phyloP scores from a whole-genome alignment of 2,113 vertebrate genomes.

The Pelvicachromis taeniatus region DNA sequence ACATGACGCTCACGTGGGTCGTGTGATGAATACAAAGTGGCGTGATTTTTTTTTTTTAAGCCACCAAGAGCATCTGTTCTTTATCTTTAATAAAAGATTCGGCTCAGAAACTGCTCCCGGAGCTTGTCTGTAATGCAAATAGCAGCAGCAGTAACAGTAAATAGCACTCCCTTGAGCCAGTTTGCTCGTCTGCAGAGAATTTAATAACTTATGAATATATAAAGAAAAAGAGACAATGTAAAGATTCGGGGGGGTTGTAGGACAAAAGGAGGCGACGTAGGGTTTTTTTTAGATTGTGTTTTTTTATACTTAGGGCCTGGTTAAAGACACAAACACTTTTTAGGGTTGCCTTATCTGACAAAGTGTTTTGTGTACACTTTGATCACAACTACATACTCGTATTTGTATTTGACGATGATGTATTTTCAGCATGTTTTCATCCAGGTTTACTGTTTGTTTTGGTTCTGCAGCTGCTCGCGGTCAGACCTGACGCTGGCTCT shows the following conservation, averaged over 20 bases:
- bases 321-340: not conserved
- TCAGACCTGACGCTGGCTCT: conserved; percentile 83
- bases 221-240: not conserved
- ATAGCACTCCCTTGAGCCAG: not conserved
- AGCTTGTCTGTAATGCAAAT: not conserved
- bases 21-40: not conserved
- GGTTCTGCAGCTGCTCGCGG: conserved; percentile 67
- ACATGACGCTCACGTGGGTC: conserved; percentile 7
- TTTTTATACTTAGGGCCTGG: not conserved
- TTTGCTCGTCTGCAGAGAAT: not conserved
- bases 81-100: not conserved
- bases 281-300: no score
- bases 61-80: not conserved
- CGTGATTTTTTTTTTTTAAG: not conserved
- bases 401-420: not conserved
- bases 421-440: not conserved
- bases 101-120: not conserved
- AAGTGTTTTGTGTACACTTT: not conserved
- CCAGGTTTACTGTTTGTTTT: not conserved
- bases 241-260: not conserved
- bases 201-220: not conserved
- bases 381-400: not conserved
- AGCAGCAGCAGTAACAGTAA: not conserved
- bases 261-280: not conserved
- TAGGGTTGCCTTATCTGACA: not conserved